Base-by-base conservation (phyloP, 1,140 invertebrate species). In the Meloidogyne chitwoodi region DNA sequence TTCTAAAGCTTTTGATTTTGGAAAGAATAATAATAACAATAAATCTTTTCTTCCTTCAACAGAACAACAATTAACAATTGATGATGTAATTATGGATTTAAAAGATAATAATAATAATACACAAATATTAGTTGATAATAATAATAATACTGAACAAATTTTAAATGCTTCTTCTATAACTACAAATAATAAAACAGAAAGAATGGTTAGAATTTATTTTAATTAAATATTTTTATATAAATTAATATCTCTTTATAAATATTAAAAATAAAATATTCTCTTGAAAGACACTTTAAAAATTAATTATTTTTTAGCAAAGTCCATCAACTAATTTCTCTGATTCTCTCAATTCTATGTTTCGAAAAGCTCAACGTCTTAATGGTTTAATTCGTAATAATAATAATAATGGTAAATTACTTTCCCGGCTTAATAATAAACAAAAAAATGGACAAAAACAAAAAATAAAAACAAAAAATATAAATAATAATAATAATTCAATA, bases 1-100 rank as follows among this genome's bases (percentile, higher is more conserved):
- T 2, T 79, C 76, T 24, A 86, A 86, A 68, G 79, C 83, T 12
- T 87, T 85, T 67, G 84, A 85, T 27, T 22, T 73, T 61, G 71
- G 34, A 34, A 63, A 26, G 63, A 27, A 56, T 19, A 70, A n/a
- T 62, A 64, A 48, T 48, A 63, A 63, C 10, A 38, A 38, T 8
- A 8, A 3, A 38, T 31, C 41, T 8, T 31, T 29, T 16, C 10
- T 34, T 74, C 29, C 48, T 16, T 31, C 48, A 78, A 31, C 12
- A 78, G 10, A 48, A 75, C 64, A 62, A 78, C 48, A 26, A 22
- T 27, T 68, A 48, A 68, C 19, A n/a, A 22, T 56, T 34, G 67
- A 24, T 31, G 48, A 27, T 62, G 29, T 29, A 48, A 72, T 56
- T 26, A 31, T 41, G 56, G 48, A 14, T 26, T 10, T 26, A 31